phyloP scores from a whole-genome alignment of 2,888 invertebrate species.

The Drosophila robusta region DNA sequence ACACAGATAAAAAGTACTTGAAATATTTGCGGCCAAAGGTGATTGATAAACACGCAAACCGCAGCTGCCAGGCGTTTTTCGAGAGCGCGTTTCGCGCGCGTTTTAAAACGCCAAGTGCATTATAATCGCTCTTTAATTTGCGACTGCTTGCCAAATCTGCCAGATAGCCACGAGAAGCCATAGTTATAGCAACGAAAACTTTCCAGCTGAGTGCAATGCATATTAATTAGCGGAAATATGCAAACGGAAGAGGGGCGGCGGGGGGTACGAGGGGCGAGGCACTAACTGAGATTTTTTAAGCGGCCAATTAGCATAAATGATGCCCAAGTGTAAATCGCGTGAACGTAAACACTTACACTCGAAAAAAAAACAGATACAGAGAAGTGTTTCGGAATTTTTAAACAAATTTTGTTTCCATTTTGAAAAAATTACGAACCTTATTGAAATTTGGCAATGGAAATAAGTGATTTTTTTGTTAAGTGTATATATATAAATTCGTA shows the following conservation, averaged over 20 bases:
- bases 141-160: slow-evolving; percentile 26
- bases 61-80: slow-evolving; percentile 20
- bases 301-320: slow-evolving; percentile 62
- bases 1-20: slow-evolving; percentile 8
- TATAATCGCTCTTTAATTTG: slow-evolving; percentile 37
- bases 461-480: too few relatives aligned
- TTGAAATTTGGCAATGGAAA: too few relatives aligned
- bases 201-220: slow-evolving; percentile 44
- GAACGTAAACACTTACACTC: slow-evolving; percentile 15
- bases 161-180: background rate
- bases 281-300: slow-evolving; percentile 5
- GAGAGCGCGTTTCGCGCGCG: background rate
- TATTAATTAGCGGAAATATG: slow-evolving; percentile 68
- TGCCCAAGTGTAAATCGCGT: slow-evolving; percentile 46
- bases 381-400: too few relatives aligned
- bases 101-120: slow-evolving; percentile 29
- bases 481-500: too few relatives aligned
- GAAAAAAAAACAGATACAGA: background rate
- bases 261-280: slow-evolving; percentile 5
- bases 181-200: slow-evolving; percentile 2
- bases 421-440: too few relatives aligned
- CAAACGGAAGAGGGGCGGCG: slow-evolving; percentile 11
- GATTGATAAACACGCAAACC: slow-evolving; percentile 27
- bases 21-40: slow-evolving; percentile 17
- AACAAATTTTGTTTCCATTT: too few relatives aligned